Evolutionary conservation across 1,140 invertebrate genomes (phyloP).

Genomic region (Trinorchestia longiramus): DNA sequence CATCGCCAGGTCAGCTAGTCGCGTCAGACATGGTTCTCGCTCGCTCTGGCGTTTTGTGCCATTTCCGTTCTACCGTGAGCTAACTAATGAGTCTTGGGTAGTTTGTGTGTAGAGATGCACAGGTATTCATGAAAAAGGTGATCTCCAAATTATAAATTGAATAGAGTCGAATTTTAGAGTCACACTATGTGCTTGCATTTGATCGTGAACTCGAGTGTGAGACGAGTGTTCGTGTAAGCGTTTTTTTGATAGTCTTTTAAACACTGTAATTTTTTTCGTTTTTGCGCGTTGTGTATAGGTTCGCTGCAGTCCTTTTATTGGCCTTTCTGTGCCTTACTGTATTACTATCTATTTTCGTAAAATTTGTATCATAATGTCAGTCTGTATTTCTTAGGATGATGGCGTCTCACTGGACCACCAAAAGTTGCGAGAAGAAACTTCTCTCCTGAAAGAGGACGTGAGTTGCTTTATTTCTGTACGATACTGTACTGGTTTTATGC

Average conservation of each 20-base stretch:
- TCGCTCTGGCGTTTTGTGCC: not conserved
- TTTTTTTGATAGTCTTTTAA: not conserved
- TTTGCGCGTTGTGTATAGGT: not conserved
- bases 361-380: not conserved
- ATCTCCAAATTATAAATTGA: not conserved
- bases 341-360: not conserved
- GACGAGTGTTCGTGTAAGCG: not conserved
- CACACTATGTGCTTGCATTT: not conserved
- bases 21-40: not conserved
- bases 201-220: not conserved
- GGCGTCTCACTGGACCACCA: not conserved
- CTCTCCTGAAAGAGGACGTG: conserved; percentile 34
- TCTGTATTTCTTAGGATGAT: not conserved
- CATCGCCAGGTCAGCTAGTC: not conserved
- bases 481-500: not conserved
- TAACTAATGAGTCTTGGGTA: not conserved
- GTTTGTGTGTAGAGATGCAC: too few relatives aligned
- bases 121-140: too few relatives aligned
- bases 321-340: not conserved
- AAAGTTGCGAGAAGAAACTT: conserved; percentile 27
- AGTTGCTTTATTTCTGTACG: not conserved
- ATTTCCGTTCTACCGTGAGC: not conserved
- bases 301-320: not conserved
- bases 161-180: not conserved
- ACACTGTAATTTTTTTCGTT: not conserved